A percentile compares a stretch with the other conserved stretches of the same genome.
phyloP scores from a whole-genome alignment of 2,113 vertebrate genomes.

The Oncorhynchus tshawytscha region DNA sequence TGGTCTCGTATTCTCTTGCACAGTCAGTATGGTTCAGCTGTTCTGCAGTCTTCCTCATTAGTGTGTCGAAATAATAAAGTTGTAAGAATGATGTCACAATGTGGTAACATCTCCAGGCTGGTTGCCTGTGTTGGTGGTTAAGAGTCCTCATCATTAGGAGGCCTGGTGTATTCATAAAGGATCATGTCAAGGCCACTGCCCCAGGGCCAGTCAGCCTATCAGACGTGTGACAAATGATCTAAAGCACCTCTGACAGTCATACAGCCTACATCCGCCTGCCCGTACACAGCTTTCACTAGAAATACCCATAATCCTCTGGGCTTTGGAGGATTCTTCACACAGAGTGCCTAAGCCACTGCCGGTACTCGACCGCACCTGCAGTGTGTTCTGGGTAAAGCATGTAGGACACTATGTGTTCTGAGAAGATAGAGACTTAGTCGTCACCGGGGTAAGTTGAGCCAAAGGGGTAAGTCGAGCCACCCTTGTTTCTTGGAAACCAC shows the following conservation, averaged over 20 bases:
- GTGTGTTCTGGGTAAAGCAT: neutral
- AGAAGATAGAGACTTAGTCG: constrained; percentile 55
- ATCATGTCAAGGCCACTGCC: neutral
- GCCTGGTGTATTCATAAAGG: neutral
- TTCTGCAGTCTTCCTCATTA: too few species aligned
- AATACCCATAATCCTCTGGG: constrained; percentile 46
- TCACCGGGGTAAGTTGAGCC: constrained; percentile 12
- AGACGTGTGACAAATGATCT: constrained; percentile 33
- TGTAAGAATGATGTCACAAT: too few species aligned
- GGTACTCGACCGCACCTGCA: constrained; percentile 17
- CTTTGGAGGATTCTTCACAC: constrained; percentile 43
- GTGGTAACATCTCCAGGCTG: too few species aligned
- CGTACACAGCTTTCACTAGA: neutral
- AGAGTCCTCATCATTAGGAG: too few species aligned
- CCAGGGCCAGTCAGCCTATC: constrained; percentile 9
- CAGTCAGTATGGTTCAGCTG: too few species aligned
- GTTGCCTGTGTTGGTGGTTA: too few species aligned
- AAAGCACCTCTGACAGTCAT: constrained; percentile 16
- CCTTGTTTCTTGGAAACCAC: too few species aligned
- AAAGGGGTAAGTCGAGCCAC: too few species aligned
- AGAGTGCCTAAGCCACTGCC: constrained; percentile 31
- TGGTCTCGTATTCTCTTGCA: too few species aligned
- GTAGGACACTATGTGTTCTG: constrained; percentile 21
- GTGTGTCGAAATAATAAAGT: too few species aligned
- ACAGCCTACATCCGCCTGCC: neutral